Conservation (phyloP, 2,888 invertebrate species). For the Keiferia lycopersicella region DNA sequence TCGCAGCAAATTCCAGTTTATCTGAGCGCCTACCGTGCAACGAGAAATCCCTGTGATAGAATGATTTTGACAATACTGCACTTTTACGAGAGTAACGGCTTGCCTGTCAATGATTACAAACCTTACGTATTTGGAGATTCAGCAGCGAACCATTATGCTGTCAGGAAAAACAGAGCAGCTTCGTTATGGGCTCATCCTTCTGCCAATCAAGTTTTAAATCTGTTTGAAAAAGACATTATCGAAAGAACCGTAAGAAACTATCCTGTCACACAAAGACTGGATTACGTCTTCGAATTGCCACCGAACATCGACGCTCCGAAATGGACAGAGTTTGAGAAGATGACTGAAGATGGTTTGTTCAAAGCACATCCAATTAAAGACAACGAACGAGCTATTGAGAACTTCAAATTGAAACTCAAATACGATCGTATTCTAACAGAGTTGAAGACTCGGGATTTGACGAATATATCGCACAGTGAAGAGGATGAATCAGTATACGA, state of each 20-base stretch:
- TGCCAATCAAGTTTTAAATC: constrained; percentile 86
- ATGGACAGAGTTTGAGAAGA: constrained; percentile 43
- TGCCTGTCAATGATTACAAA: constrained; percentile 84
- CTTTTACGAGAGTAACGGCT: constrained; percentile 85
- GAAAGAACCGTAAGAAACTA: constrained; percentile 86
- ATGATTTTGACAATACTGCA: constrained; percentile 85
- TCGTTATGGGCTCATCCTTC: constrained; percentile 87
- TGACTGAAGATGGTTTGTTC: constrained; percentile 47
- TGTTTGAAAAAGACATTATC: constrained; percentile 84
- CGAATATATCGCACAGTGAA: constrained; percentile 49
- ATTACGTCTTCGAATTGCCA: constrained; percentile 65
- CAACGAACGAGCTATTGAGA: constrained; percentile 46
- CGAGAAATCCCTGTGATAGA: constrained; percentile 85
- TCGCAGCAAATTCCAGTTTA: constrained; percentile 87
- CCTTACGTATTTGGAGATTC: constrained; percentile 93
- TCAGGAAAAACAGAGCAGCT: constrained; percentile 77
- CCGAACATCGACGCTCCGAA: constrained; percentile 37
- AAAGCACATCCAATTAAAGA: constrained; percentile 47
- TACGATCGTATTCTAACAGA: constrained; percentile 43
- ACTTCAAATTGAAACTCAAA: constrained; percentile 47
- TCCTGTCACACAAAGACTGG: constrained; percentile 83
- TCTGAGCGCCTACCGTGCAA: constrained; percentile 89
- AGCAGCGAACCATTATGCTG: constrained; percentile 89
- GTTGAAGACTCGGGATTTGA: constrained; percentile 46
- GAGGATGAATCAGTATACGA: constrained; percentile 84